Conservation (phyloP, 2,888 invertebrate species). For the Drosophila merina region DNA sequence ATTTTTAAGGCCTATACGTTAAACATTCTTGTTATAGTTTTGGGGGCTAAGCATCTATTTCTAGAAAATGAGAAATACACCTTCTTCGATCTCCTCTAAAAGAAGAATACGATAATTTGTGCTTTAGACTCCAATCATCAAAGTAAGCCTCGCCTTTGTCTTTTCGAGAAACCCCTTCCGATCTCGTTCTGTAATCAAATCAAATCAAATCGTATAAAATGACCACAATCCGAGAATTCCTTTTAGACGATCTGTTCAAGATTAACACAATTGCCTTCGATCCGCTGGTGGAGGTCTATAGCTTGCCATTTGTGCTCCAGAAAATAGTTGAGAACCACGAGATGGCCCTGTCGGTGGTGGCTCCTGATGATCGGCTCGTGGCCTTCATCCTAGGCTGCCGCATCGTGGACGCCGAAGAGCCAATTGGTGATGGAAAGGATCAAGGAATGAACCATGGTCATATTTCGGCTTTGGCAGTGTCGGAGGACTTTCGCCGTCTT, state of each 20-base stretch:
- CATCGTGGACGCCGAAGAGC: neutral
- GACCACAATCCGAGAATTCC: conserved; percentile 42
- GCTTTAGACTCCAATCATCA: neutral
- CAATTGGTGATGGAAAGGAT: neutral
- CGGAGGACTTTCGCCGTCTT: conserved; percentile 48
- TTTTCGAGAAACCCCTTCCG: neutral
- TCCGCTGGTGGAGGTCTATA: conserved; percentile 44
- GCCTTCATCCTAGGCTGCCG: conserved; percentile 43
- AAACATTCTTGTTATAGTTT: neutral
- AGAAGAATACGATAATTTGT: too few relatives aligned
- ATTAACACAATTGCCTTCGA: conserved; percentile 54
- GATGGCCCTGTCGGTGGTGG: conserved; percentile 23
- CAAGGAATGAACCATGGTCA: conserved; percentile 43
- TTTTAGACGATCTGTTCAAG: conserved; percentile 50
- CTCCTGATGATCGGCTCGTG: conserved; percentile 38
- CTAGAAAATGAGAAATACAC: too few relatives aligned
- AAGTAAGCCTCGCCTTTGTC: neutral
- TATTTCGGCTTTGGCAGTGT: conserved; percentile 41
- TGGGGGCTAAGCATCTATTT: neutral
- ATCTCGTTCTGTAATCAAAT: neutral
- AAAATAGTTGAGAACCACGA: conserved; percentile 48
- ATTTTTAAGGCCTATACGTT: neutral
- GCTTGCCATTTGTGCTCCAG: conserved; percentile 21
- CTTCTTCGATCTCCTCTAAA: too few relatives aligned
- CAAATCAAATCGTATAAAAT: conserved; percentile 26